A percentile compares a stretch with the other conserved stretches of the same genome.
Conservation (phyloP, 2,113 vertebrate species). For the Cyprinodon brontotheroides region DNA sequence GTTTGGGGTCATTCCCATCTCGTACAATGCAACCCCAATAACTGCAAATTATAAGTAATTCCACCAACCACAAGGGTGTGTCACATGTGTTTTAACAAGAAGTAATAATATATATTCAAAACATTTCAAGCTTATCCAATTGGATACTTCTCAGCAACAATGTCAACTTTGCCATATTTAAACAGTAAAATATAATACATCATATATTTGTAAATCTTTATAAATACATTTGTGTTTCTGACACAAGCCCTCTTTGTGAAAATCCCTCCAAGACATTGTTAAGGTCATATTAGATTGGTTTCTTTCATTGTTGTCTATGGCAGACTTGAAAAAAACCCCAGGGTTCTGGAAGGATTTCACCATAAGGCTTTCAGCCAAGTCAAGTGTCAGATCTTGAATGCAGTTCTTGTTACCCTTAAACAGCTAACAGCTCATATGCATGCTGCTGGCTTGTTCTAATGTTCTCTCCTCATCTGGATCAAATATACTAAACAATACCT, state of each 20-base stretch:
- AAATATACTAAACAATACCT: not conserved
- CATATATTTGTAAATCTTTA: not conserved
- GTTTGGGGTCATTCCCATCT: conserved; percentile 64
- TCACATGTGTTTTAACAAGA: conserved; percentile 43
- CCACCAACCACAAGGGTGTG: conserved; percentile 46
- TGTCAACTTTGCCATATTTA: conserved; percentile 7
- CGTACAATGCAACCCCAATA: conserved; percentile 29
- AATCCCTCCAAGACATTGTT: not conserved
- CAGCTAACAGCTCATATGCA: conserved; percentile 16
- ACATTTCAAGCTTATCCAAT: conserved; percentile 26
- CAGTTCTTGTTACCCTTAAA: conserved; percentile 9
- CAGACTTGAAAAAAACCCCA: not conserved
- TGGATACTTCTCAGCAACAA: conserved; percentile 10
- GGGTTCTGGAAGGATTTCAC: conserved; percentile 20
- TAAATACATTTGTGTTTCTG: not conserved
- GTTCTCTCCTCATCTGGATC: not conserved
- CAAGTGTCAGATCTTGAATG: conserved; percentile 13
- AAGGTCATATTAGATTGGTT: not conserved
- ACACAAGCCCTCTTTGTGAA: not conserved
- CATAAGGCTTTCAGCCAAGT: conserved; percentile 20
- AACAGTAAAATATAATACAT: not conserved
- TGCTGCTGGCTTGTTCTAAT: conserved; percentile 12
- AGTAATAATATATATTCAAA: conserved; percentile 43
- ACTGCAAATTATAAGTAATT: conserved; percentile 60
- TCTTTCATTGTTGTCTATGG: not conserved